Conservation (phyloP, 2,888 invertebrate genomes). For the Euproctis similis region DNA sequence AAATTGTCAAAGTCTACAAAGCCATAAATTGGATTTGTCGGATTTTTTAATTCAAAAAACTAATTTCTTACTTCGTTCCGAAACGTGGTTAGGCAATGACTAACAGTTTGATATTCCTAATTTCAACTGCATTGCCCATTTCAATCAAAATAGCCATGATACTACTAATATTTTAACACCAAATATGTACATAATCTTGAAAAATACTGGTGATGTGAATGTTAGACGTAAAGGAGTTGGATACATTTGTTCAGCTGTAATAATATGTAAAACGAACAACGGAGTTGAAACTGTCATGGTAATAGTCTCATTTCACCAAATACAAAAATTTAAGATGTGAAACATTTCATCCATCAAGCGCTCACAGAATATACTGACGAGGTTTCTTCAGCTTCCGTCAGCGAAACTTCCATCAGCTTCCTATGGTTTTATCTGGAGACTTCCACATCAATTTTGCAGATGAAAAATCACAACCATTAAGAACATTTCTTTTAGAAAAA, state of each 20-base stretch:
- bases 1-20: neutral
- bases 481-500: no score
- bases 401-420: no score
- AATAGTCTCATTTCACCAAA: neutral
- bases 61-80: neutral
- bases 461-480: no score
- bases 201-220: conserved; percentile 1
- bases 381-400: no score
- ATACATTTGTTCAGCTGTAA: conserved; percentile 1
- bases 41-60: neutral
- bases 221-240: conserved; percentile 1
- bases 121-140: neutral
- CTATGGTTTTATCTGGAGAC: no score
- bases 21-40: neutral
- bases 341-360: no score
- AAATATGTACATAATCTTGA: conserved; percentile 1
- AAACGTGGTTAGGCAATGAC: neutral
- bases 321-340: no score
- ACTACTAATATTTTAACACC: neutral
- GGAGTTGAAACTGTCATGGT: neutral
- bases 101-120: neutral
- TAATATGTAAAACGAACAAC: conserved; percentile 1
- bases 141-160: neutral
- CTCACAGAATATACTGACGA: no score
- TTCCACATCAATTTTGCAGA: no score